Percentiles rank a stretch among this genome's conserved stretches.
These are phyloP conservation scores for Ischnus inquisitorius DNA, from an alignment of 2,888 invertebrate genomes.

Conservation along the genomic window DNA sequence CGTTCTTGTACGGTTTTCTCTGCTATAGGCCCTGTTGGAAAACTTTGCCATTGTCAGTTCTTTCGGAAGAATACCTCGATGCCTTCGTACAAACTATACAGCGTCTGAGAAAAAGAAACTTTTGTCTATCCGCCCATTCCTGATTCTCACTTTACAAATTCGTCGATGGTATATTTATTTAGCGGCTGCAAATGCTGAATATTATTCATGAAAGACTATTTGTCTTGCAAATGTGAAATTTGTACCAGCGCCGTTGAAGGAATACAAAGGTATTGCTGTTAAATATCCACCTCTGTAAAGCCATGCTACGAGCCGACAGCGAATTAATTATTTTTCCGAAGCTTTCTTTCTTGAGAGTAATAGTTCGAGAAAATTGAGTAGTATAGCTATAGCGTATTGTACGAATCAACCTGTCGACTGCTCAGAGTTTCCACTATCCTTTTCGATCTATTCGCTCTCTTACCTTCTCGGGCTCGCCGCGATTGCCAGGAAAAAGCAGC, in stretches of 20 bases:
- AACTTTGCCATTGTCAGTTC: slow-evolving; percentile 29
- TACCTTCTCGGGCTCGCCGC: slow-evolving; percentile 21
- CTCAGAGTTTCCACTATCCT: slow-evolving; percentile 12
- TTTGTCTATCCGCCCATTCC: slow-evolving; percentile 11
- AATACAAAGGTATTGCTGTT: not conserved
- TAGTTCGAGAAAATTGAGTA: not conserved
- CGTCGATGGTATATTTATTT: slow-evolving; percentile 18
- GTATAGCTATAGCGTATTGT: slow-evolving; percentile 14
- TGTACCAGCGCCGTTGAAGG: not conserved
- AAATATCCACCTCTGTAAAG: not conserved
- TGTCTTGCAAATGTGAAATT: not conserved
- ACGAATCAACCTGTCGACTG: slow-evolving; percentile 39
- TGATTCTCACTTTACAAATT: slow-evolving; percentile 36
- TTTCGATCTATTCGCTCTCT: slow-evolving; percentile 2
- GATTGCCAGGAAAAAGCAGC: slow-evolving; percentile 58
- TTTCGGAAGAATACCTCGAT: not conserved
- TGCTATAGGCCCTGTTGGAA: slow-evolving; percentile 21
- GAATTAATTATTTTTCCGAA: not conserved
- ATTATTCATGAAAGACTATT: not conserved
- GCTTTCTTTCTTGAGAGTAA: not conserved
- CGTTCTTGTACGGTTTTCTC: slow-evolving; percentile 37
- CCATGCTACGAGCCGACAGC: not conserved
- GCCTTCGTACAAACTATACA: not conserved
- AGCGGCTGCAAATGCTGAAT: not conserved
- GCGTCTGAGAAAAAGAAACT: slow-evolving; percentile 10